Evolutionary conservation across 2,113 vertebrate species (phyloP).

Genomic region (Limanda limanda): DNA sequence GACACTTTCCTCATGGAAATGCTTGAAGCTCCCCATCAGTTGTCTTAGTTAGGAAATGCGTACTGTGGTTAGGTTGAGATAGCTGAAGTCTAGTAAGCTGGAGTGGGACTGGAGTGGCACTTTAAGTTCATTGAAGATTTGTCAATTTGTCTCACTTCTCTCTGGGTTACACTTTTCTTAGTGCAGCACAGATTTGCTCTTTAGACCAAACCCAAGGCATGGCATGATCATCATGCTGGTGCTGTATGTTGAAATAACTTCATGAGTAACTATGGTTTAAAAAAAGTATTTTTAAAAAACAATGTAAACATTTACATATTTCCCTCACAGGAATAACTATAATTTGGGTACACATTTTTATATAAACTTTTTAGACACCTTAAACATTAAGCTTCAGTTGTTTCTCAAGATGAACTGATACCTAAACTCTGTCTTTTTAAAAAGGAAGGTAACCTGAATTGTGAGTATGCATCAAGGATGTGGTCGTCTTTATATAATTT

Average conservation of each 20-base stretch:
- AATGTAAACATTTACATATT: conserved; percentile 76
- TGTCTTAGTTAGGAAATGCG: conserved; percentile 80
- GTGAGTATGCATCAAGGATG: conserved; percentile 62
- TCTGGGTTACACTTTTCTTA: conserved; percentile 74
- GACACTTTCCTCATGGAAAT: conserved; percentile 98
- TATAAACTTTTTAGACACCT: conserved; percentile 80
- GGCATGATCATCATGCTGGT: conserved; percentile 83
- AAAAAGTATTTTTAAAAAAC: conserved; percentile 71
- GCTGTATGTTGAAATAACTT: conserved; percentile 81
- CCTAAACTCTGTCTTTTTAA: conserved; percentile 55
- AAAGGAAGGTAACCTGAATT: conserved; percentile 47
- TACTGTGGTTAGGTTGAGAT: conserved; percentile 73
- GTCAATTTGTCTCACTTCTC: conserved; percentile 83
- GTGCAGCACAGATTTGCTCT: conserved; percentile 80
- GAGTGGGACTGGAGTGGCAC: conserved; percentile 85
- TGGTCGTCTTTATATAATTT: conserved; percentile 53
- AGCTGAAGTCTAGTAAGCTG: conserved; percentile 77
- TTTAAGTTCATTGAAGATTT: conserved; percentile 84
- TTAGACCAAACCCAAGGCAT: conserved; percentile 82
- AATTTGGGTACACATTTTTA: conserved; percentile 83
- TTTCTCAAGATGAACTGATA: conserved; percentile 51
- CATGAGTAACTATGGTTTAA: conserved; percentile 73
- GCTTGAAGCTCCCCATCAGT: conserved; percentile 93
- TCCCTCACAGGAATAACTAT: conserved; percentile 72
- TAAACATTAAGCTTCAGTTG: conserved; percentile 72